Conservation (phyloP, 2,113 vertebrate species). For the Odocoileus virginianus region DNA sequence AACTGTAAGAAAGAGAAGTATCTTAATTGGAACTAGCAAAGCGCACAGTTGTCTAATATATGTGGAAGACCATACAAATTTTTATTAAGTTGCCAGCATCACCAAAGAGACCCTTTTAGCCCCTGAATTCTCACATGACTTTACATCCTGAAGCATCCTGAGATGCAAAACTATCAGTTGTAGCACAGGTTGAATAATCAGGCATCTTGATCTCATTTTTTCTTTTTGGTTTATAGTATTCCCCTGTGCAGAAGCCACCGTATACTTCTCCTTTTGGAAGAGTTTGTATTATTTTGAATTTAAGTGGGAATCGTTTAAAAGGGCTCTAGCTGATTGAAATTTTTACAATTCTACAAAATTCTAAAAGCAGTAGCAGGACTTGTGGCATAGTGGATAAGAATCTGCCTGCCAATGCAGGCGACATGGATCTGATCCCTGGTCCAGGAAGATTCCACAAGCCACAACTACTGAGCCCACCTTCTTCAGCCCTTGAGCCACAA, state of each 20-base stretch:
- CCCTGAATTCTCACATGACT: background rate
- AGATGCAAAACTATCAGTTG: background rate
- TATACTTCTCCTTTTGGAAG: background rate
- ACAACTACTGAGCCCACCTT: background rate
- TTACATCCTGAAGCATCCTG: background rate
- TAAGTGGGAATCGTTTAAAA: constrained; percentile 40
- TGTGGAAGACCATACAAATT: background rate
- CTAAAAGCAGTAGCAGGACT: background rate
- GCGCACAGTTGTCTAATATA: background rate
- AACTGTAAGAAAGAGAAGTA: constrained; percentile 54
- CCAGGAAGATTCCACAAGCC: background rate
- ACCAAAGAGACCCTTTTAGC: background rate
- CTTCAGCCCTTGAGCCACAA: background rate
- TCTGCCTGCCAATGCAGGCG: background rate
- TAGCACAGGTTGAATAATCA: background rate
- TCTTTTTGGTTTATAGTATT: background rate
- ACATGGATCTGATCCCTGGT: background rate
- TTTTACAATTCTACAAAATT: constrained; percentile 10
- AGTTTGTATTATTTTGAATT: constrained; percentile 18
- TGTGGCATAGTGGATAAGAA: background rate
- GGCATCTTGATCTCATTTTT: background rate
- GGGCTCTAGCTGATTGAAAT: background rate
- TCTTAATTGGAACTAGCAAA: background rate
- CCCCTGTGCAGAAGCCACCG: background rate
- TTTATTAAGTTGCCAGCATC: constrained; percentile 7